Evolutionary conservation across 2,888 invertebrate species (phyloP), one percentile per base, ranked within the genome.

Genomic region (Dynastes grantii): DNA sequence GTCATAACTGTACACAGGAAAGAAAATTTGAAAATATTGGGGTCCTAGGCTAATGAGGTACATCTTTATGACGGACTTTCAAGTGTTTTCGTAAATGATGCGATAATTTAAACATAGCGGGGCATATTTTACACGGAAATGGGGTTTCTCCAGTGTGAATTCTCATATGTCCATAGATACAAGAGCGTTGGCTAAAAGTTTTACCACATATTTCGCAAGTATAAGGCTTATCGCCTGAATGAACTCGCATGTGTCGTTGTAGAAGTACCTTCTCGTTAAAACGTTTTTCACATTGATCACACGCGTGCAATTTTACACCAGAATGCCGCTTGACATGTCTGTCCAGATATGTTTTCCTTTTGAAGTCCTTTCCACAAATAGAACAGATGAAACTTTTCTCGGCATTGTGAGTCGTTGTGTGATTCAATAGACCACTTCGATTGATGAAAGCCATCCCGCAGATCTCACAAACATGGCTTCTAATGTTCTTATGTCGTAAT

Each of bases 161-260:
- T 8, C 68, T 16, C 67, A 53, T 32, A 58, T 76, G 76, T n/a
- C 37, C 13, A n/a, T 40, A 8, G 5, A 65, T 13, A 53, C 53
- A 29, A 22, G 65, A 27, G 11, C 53, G 53, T 32, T 76, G 76
- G 3, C 65, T 58, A 29, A 76, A 76, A 9, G 1, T 22, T 45
- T 76, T 76, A 40, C 45, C 76, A 13, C 76, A 76, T 16, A 67
- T 40, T 37, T 76, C 40, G 27, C 76, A 76, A 5, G 68, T 8
- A n/a, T 32, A 67, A 1, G 65, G 67, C 45, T 67, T 67, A 2
- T 6, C 67, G 1, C 61, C 68, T 1, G 64, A 51, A 45, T 65
- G 76, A 32, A 65, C 61, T 1, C 37, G 11, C 9, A 58, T 11
- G 40, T 76, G 76, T 37, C 5, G 29, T 40, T 55, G n/a, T 13